Percentiles rank a stretch among this genome's conserved stretches.
These are phyloP conservation scores for Bruchidius siliquastri DNA, from an alignment of 2,888 invertebrate genomes.

Conservation along the genomic window DNA sequence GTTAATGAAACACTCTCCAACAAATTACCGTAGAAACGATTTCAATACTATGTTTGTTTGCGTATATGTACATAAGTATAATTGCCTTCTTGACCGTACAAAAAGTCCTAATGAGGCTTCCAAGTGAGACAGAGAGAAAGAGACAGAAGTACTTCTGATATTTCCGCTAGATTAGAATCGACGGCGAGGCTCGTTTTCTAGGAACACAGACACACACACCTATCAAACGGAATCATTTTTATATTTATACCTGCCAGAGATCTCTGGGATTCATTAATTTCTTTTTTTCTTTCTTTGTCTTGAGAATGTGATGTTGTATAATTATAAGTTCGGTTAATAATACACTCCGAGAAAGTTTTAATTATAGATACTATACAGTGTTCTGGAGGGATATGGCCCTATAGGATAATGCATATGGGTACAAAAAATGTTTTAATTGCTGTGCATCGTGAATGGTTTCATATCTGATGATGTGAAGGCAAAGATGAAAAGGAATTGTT, in stretches of 20 bases:
- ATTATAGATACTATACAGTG: not conserved
- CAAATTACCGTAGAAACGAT: not conserved
- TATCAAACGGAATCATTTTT: not conserved
- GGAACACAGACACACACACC: not conserved
- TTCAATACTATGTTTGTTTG: not conserved
- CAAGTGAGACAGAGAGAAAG: not conserved
- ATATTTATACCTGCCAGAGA: not conserved
- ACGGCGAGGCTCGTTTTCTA: not conserved
- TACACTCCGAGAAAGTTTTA: not conserved
- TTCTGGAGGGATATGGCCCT: not conserved
- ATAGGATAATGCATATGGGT: not conserved
- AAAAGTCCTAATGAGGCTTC: not conserved
- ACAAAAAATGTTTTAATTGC: not conserved
- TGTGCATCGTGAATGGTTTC: not conserved
- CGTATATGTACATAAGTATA: not conserved
- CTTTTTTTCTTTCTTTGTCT: not conserved
- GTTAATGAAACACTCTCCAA: not conserved
- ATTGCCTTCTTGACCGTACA: not conserved
- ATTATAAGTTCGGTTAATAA: not conserved
- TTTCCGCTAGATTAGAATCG: not conserved
- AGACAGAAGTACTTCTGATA: not conserved
- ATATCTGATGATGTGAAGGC: not conserved
- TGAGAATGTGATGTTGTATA: not conserved
- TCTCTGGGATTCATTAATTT: not conserved
- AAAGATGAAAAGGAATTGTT: not conserved